Evolutionary conservation across 2,797 vertebrate genomes (phyloP).

Genomic region (Brotula barbata): DNA sequence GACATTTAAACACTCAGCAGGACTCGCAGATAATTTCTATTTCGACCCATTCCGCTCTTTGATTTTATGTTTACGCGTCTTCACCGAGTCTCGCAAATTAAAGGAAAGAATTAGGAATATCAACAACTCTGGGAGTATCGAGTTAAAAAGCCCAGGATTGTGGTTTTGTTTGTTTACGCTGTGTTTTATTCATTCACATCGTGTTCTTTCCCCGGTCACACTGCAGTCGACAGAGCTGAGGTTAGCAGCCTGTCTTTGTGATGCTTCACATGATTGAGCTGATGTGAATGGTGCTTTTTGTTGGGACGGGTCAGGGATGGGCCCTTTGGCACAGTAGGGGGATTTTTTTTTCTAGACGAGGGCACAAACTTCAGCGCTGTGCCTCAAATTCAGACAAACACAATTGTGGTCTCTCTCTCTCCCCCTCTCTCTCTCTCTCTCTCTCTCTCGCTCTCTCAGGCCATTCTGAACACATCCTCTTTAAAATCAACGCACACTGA

Average conservation of each 20-base stretch:
- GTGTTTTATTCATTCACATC: constrained; percentile 56
- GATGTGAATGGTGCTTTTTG: constrained; percentile 74
- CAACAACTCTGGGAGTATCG: constrained; percentile 40
- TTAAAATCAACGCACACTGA: no score
- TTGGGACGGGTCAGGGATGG: constrained; percentile 51
- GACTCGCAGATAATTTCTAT: constrained; percentile 53
- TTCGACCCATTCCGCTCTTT: constrained; percentile 51
- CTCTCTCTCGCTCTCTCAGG: no score
- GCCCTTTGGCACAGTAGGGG: constrained; percentile 58
- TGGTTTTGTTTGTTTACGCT: constrained; percentile 63
- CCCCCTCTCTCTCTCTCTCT: no score
- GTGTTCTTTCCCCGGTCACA: constrained; percentile 56
- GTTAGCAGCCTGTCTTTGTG: constrained; percentile 63
- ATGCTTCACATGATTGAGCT: constrained; percentile 73
- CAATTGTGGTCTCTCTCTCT: constrained; percentile 5
- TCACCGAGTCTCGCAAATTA: constrained; percentile 40
- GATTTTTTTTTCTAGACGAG: constrained; percentile 43
- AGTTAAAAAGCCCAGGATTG: constrained; percentile 58
- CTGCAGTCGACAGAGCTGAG: constrained; percentile 45
- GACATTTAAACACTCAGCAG: constrained; percentile 51
- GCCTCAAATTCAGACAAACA: constrained; percentile 14
- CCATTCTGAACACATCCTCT: no score
- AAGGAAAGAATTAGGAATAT: constrained; percentile 45
- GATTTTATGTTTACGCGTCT: constrained; percentile 57
- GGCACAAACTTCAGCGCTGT: constrained; percentile 27